Evolutionary conservation across 2,888 invertebrate species (phyloP).

Genomic region (Phymatocera aterrima): DNA sequence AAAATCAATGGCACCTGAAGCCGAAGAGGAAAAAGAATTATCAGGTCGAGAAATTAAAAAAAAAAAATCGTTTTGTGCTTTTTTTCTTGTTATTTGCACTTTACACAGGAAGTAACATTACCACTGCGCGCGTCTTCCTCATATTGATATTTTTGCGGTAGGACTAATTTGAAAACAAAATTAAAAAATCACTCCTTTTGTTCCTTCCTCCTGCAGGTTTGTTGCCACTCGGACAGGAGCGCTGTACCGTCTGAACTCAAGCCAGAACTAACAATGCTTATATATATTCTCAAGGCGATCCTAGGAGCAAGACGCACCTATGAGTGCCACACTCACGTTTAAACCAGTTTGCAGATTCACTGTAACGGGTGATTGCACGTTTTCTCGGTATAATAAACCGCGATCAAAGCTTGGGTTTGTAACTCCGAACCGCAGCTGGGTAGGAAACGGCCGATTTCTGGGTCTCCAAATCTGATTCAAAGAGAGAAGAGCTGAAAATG

Average conservation of each 20-base stretch:
- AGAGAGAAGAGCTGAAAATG: neutral
- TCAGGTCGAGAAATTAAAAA: neutral
- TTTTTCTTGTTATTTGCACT: neutral
- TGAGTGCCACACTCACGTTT: conserved; percentile 57
- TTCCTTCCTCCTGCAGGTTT: neutral
- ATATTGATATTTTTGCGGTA: no score
- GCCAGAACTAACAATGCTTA: conserved; percentile 60
- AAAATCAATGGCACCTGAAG: neutral
- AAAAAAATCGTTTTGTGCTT: neutral
- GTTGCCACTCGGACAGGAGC: neutral
- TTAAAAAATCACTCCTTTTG: no score
- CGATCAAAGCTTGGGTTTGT: neutral
- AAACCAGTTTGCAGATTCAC: conserved; percentile 60
- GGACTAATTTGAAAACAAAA: no score
- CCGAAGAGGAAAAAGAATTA: neutral
- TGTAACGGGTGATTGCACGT: conserved; percentile 51
- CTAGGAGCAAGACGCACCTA: conserved; percentile 57
- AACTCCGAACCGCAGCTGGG: neutral
- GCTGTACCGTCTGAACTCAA: conserved; percentile 52
- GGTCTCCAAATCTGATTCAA: neutral
- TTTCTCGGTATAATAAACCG: conserved; percentile 51
- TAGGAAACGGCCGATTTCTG: neutral
- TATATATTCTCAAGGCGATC: conserved; percentile 63
- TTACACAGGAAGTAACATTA: no score
- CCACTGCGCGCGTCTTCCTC: no score